These are phyloP conservation scores for Malurus melanocephalus DNA, from an alignment of 2,113 vertebrate genomes.

Conservation along the genomic window DNA sequence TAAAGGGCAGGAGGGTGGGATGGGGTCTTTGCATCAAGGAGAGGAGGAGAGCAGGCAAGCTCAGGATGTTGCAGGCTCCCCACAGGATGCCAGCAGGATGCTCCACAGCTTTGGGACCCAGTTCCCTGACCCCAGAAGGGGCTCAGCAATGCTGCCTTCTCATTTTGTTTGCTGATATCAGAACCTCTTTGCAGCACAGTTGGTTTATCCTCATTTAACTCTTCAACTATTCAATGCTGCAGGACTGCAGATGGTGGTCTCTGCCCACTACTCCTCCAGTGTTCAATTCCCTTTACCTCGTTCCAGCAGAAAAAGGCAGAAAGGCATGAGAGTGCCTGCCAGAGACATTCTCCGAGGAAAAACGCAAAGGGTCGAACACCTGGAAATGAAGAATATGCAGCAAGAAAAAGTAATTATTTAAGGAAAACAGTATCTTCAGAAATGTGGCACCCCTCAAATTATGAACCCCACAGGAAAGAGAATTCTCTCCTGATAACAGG, in stretches of 20 bases:
- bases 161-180: not conserved
- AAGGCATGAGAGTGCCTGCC: constrained; percentile 80
- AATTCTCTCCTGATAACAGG: not conserved
- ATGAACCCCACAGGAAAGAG: not conserved
- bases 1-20: not conserved
- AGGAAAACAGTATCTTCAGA: not conserved
- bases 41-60: not conserved
- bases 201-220: not conserved
- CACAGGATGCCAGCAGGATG: not conserved
- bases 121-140: not conserved
- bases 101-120: not conserved
- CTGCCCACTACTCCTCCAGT: not conserved
- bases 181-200: not conserved
- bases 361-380: constrained; percentile 82
- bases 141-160: not conserved
- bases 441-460: accelerated
- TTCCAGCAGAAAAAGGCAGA: constrained; percentile 81
- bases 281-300: constrained; percentile 28
- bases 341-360: constrained; percentile 79
- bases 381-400: constrained; percentile 9
- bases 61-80: not conserved
- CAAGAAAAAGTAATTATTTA: not conserved
- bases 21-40: not conserved
- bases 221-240: not conserved
- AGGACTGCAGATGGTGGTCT: not conserved